Percentiles rank a stretch among this genome's conserved stretches.
Evolutionary conservation across 1,140 invertebrate genomes (phyloP).

Genomic region (Lucilia cuprina): DNA sequence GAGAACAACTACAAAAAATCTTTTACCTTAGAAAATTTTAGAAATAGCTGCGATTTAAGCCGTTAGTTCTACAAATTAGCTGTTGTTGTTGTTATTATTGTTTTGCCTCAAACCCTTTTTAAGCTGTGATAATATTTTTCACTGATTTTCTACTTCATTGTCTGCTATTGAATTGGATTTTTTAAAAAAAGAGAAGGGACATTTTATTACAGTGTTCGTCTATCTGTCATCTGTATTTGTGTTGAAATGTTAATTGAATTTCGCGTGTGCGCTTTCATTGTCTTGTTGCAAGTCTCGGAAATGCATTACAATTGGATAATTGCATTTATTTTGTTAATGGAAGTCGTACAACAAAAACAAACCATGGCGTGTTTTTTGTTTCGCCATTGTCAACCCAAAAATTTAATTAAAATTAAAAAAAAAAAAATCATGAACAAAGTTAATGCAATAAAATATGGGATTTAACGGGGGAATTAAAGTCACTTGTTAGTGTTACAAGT

Average conservation of each 20-base stretch:
- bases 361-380: neutral
- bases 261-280: constrained; percentile 35
- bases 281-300: constrained; percentile 33
- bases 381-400: neutral
- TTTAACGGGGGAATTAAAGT: too few relatives aligned
- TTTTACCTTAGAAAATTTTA: neutral
- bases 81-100: too few relatives aligned
- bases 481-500: too few relatives aligned
- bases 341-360: constrained; percentile 17
- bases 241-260: constrained; percentile 34
- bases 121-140: constrained; percentile 24
- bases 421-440: too few relatives aligned
- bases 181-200: too few relatives aligned
- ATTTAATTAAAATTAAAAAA: neutral
- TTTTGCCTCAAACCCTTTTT: neutral
- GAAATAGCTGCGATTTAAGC: neutral
- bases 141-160: constrained; percentile 15
- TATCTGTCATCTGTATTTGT: neutral
- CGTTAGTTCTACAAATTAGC: too few relatives aligned
- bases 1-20: neutral
- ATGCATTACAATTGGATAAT: constrained; percentile 34
- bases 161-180: neutral
- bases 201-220: neutral
- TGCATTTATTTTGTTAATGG: constrained; percentile 36
- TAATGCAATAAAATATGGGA: too few relatives aligned